Evolutionary conservation across 2,797 vertebrate species (phyloP).

Genomic region (Vultur gryphus): DNA sequence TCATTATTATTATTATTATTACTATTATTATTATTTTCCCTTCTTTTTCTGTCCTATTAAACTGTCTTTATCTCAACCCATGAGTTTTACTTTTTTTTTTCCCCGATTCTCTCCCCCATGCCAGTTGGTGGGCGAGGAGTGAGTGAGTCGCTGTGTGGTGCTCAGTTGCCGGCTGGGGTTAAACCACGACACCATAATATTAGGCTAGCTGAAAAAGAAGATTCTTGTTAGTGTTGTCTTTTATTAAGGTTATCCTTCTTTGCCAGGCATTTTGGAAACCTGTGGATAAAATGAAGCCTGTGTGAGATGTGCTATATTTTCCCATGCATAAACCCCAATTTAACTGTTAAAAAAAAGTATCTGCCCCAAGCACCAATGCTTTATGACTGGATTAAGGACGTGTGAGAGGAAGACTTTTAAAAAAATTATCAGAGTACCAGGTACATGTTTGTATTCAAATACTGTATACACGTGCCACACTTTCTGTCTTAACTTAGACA

Average conservation of each 20-base stretch:
- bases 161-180: too few relatives aligned
- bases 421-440: not conserved
- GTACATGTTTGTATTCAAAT: not conserved
- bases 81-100: too few relatives aligned
- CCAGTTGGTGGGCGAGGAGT: too few relatives aligned
- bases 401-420: not conserved
- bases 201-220: not conserved
- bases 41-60: too few relatives aligned
- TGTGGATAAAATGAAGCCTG: not conserved
- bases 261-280: not conserved
- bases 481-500: not conserved
- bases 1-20: too few relatives aligned
- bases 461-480: not conserved
- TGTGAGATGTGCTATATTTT: not conserved
- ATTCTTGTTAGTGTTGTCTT: not conserved
- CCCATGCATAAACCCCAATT: not conserved
- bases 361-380: rapidly evolving
- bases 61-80: too few relatives aligned
- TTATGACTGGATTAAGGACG: not conserved
- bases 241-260: not conserved
- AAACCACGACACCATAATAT: not conserved
- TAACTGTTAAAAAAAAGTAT: not conserved
- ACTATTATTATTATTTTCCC: too few relatives aligned
- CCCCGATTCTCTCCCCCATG: too few relatives aligned
- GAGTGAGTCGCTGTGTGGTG: too few relatives aligned